Percentiles rank a stretch among this genome's conserved stretches.
Evolutionary conservation across 2,797 vertebrate species (phyloP).

Genomic region (Scomberomorus guttatus): DNA sequence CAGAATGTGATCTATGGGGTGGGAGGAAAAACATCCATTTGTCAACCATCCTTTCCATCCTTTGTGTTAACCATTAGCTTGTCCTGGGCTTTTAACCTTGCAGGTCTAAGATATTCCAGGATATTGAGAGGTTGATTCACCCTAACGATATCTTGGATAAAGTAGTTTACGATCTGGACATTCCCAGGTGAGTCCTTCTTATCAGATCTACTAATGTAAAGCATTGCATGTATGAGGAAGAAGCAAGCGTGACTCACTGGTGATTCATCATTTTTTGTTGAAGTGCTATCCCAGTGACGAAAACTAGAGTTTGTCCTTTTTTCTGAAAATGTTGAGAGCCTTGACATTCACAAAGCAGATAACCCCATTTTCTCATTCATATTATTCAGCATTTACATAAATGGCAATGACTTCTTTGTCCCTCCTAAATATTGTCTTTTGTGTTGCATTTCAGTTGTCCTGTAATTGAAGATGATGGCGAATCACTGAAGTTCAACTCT

Average conservation of each 20-base stretch:
- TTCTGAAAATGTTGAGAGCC: neutral
- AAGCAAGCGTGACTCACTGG: neutral
- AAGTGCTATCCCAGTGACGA: neutral
- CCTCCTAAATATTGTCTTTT: neutral
- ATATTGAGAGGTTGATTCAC: conserved; percentile 98
- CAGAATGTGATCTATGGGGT: neutral
- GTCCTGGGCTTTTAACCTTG: conserved; percentile 39
- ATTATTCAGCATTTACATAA: conserved; percentile 1
- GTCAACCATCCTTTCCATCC: neutral
- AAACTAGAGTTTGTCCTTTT: neutral
- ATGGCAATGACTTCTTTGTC: conserved; percentile 3
- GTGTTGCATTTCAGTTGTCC: conserved; percentile 84
- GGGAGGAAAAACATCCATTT: neutral
- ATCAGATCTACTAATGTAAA: neutral
- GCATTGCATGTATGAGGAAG: neutral
- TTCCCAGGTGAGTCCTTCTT: conserved; percentile 86
- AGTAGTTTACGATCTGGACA: conserved; percentile 96
- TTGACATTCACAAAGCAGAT: conserved; percentile 14
- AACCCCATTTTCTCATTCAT: neutral
- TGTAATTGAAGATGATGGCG: conserved; percentile 90
- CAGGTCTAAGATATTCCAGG: conserved; percentile 97
- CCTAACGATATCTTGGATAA: conserved; percentile 95
- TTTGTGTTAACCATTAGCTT: conserved; percentile 9
- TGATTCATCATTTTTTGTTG: neutral
- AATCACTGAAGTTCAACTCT: conserved; percentile 97